Conservation (phyloP, 2,888 invertebrate genomes). For the Mystacides longicornis region DNA sequence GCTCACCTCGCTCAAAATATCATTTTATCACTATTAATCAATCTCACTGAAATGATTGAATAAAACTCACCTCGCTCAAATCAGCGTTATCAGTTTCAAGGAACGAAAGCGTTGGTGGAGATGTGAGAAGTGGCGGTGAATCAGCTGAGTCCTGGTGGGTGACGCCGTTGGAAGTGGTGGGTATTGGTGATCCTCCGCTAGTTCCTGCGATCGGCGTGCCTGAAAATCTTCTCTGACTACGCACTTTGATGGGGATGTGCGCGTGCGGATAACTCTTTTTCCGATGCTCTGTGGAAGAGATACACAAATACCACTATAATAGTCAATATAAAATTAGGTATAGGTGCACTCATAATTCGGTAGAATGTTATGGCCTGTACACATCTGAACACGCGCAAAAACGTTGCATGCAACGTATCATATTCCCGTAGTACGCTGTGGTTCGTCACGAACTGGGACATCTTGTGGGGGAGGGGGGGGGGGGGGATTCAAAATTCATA, state of each 20-base stretch:
- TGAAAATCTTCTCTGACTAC: slow-evolving; percentile 34
- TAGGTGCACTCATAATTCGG: background rate
- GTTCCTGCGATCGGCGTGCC: slow-evolving; percentile 33
- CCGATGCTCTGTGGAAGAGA: slow-evolving; percentile 12
- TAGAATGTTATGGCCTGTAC: background rate
- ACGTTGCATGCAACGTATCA: too few relatives aligned
- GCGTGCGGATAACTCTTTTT: slow-evolving; percentile 28
- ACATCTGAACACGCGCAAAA: background rate
- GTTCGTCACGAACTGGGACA: too few relatives aligned
- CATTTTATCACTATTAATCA: too few relatives aligned
- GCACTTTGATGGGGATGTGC: slow-evolving; percentile 34
- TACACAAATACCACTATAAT: too few relatives aligned
- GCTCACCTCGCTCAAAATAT: too few relatives aligned
- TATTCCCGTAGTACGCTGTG: too few relatives aligned
- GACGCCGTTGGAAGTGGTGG: background rate
- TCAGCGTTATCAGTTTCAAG: background rate
- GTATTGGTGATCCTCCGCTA: background rate
- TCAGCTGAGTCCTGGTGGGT: slow-evolving; percentile 29
- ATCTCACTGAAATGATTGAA: background rate
- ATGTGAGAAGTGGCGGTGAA: slow-evolving; percentile 2
- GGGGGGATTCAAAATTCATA: too few relatives aligned
- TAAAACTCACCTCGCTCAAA: background rate
- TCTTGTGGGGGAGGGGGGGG: too few relatives aligned
- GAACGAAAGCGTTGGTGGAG: slow-evolving; percentile 3
- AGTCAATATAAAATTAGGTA: background rate